Evolutionary conservation across 2,113 vertebrate genomes (phyloP).

Genomic region (Carassius auratus): DNA sequence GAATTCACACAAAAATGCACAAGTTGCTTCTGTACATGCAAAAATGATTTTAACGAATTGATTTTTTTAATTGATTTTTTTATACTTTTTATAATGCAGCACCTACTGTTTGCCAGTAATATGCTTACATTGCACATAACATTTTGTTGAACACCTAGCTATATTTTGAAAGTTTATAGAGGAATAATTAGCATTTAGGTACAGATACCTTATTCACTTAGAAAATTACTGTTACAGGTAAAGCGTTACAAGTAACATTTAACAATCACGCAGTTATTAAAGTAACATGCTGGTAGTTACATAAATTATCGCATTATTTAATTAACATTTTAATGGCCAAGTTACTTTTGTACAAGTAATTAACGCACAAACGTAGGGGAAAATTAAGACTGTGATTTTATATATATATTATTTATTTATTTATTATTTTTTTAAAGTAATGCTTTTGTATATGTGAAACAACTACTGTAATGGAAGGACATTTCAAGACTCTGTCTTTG

Average conservation of each 20-base stretch:
- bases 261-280: too few species aligned
- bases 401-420: too few species aligned
- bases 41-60: too few species aligned
- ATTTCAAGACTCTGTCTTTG: not conserved
- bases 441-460: not conserved
- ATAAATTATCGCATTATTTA: not conserved
- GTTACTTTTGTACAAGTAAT: not conserved
- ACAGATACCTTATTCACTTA: too few species aligned
- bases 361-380: not conserved
- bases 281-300: not conserved
- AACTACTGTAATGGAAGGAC: not conserved
- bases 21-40: too few species aligned
- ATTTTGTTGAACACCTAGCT: not conserved
- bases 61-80: too few species aligned
- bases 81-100: not conserved
- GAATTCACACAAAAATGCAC: too few species aligned
- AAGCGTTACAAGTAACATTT: too few species aligned
- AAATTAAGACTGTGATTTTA: not conserved
- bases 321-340: not conserved
- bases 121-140: not conserved
- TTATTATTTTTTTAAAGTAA: not conserved
- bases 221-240: too few species aligned
- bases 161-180: not conserved
- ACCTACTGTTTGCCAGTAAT: not conserved
- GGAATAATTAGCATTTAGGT: not conserved